Base-by-base conservation (phyloP, 30 jellyfish, hydroid and myxozoan species). In the Catostylus mosaicus region DNA sequence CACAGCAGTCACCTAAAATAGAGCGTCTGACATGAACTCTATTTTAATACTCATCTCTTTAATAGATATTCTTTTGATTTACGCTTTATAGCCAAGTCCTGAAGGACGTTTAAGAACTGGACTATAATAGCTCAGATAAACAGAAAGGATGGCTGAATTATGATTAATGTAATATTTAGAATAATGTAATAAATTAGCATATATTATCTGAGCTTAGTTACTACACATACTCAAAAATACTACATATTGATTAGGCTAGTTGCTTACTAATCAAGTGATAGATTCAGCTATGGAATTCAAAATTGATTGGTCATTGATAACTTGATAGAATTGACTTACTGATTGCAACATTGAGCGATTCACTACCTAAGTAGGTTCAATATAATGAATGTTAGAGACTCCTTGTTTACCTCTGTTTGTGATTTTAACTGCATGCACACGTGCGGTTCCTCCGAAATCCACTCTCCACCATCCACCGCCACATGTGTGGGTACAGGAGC, bases 1-100 rank as follows among this genome's bases (percentile, higher is more conserved):
- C 65, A 68, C 80, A 68, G 37, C 80, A 68, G 4, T 68, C 80
- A 34, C 80, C 80, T 68, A 20, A 26, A 33, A n/a, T 12, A 23
- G 7, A 34, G 16, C 16, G 8, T 43, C 8, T 0, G 54, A 16
- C 8, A 43, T 6, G 16, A 43, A 43, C 54, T 43, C 54, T 43
- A 43, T 43, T 43, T 9, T 43, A 43, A 16, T 16, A 6, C 16
- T 43, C 54, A 6, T 43, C 54, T 43, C 54, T 9, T 43, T 16
- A 16, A 43, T 43, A 9, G 16, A 43, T 9, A 43, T 16, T 43
- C 16, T 43, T 0, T 16, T 43, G 8, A 16, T 16, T 43, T 43
- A 43, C 54, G 16, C 8, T 6, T 16, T 43, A 6, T 9, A 6
- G 54, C 8, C 54, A 43, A 43, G 8, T 43, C 54, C 54, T 43